Base-by-base conservation (phyloP, 2,888 invertebrate genomes). In the Tachina grossa region DNA sequence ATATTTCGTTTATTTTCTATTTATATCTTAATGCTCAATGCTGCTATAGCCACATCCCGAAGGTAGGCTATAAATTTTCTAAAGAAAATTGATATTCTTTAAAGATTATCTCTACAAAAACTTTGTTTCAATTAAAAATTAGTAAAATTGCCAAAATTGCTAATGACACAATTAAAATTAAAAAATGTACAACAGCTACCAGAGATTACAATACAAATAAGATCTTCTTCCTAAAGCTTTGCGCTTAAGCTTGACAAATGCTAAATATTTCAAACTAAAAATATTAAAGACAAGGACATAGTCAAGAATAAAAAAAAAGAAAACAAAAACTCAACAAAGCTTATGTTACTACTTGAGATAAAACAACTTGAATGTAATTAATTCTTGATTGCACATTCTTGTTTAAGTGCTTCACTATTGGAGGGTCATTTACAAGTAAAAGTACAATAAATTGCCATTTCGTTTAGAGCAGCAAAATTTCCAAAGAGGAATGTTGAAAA, bases 391-490 rank as follows among this genome's bases (percentile, higher is more conserved):
- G 47, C 57, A 31, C 22, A 47, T 19, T 63, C 45, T 14, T 41
- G 0, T 22, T 16, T 8, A 43, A 77, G 47, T 16, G 19, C 45
- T 76, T 47, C 31, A 31, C 13, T 31, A 31, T 55, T 76, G 53
- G 16, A 55, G 79, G 71, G 63, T 53, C 71, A 80, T 72, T 80
- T 55, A 69, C 53, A 51, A 61, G 11, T 41, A 79, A 72, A 65
- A 65, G 9, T 6, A 49, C 9, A 47, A 6, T 9, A 45, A 55
- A 71, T 10, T 57, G 31, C 1, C 22, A 16, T 22, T 10, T 19
- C 16, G 2, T 22, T 31, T 11, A 2, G 14, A 39, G 66, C 53
- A 9, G 4, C 6, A 22, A 49, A 6, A 6, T 6, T 57, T 49
- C 66, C 57, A 41, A 57, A 39, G 41, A 49, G 57, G n/a, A 68